A percentile compares a stretch with the other conserved stretches of the same genome.
Evolutionary conservation across 30 jellyfish, hydroid and myxozoan species (phyloP).

Genomic region (Aurelia sp.): DNA sequence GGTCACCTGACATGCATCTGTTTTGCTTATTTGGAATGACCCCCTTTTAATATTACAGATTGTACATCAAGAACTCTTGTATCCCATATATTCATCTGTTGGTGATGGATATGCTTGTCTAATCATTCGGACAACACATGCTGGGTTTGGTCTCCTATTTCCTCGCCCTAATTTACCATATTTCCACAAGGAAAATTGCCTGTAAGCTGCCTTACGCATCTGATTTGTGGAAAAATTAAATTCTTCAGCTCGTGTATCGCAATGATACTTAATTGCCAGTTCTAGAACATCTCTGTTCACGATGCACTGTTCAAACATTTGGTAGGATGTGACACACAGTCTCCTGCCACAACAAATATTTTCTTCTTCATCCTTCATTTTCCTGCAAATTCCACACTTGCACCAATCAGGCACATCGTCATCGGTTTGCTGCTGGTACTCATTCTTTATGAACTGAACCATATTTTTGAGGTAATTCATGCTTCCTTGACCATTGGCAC

Average conservation of each 20-base stretch:
- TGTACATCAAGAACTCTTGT: slow-evolving; percentile 4
- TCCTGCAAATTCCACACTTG: slow-evolving; percentile 8
- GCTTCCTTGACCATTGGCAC: too few relatives aligned
- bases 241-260: slow-evolving; percentile 41
- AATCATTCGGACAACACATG: slow-evolving; percentile 44
- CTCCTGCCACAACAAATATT: too few relatives aligned
- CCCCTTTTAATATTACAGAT: too few relatives aligned
- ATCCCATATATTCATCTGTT: slow-evolving; percentile 43
- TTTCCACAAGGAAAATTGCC: slow-evolving; percentile 56
- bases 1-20: too few relatives aligned
- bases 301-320: too few relatives aligned
- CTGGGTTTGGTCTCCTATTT: slow-evolving; percentile 27
- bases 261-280: slow-evolving; percentile 16
- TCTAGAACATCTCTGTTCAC: not conserved
- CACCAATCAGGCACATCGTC: slow-evolving; percentile 17
- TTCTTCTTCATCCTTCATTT: not conserved
- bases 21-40: too few relatives aligned
- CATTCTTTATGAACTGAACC: slow-evolving; percentile 3
- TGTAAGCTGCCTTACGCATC: slow-evolving; percentile 35
- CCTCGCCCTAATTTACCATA: slow-evolving; percentile 43
- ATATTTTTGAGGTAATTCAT: slow-evolving; percentile 1
- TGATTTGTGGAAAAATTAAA: slow-evolving; percentile 6
- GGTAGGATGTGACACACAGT: slow-evolving; percentile 29
- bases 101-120: slow-evolving; percentile 47
- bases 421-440: slow-evolving; percentile 10